Evolutionary conservation across 2,113 vertebrate genomes (phyloP).

Genomic region (Cinclus mexicanus): DNA sequence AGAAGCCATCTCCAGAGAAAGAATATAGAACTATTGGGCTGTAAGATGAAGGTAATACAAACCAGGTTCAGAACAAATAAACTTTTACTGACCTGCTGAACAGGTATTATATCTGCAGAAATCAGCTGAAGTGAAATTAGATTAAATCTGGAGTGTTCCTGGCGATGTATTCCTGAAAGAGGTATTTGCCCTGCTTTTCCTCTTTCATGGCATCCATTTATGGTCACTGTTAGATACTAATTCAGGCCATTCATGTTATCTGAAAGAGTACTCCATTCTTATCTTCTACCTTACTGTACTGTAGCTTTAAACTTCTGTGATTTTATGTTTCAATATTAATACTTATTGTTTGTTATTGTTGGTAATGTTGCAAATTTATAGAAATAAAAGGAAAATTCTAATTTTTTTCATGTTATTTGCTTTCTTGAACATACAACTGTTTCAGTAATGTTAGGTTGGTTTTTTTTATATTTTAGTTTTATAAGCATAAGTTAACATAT

Average conservation of each 20-base stretch:
- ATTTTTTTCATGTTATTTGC: neutral
- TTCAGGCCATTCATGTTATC: neutral
- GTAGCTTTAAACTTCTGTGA: neutral
- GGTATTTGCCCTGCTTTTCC: neutral
- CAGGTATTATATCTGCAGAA: neutral
- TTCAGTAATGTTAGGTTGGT: neutral
- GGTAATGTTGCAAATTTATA: neutral
- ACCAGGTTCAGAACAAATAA: neutral
- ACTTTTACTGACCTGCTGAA: neutral
- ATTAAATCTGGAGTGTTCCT: neutral
- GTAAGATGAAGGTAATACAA: neutral
- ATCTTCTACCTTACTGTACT: neutral
- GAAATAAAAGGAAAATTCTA: neutral
- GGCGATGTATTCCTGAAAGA: neutral
- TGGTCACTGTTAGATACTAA: neutral
- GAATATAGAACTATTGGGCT: neutral
- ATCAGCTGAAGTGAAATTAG: neutral
- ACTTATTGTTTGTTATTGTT: accelerated
- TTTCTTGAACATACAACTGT: neutral
- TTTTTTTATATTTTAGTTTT: neutral
- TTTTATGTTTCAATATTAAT: neutral
- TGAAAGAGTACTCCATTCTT: neutral
- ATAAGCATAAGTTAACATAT: neutral
- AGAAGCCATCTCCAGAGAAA: neutral
- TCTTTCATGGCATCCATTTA: neutral